Percentiles rank a stretch among this genome's conserved stretches.
phyloP scores from a whole-genome alignment of 2,888 invertebrate genomes.

The Cinara cedri region DNA sequence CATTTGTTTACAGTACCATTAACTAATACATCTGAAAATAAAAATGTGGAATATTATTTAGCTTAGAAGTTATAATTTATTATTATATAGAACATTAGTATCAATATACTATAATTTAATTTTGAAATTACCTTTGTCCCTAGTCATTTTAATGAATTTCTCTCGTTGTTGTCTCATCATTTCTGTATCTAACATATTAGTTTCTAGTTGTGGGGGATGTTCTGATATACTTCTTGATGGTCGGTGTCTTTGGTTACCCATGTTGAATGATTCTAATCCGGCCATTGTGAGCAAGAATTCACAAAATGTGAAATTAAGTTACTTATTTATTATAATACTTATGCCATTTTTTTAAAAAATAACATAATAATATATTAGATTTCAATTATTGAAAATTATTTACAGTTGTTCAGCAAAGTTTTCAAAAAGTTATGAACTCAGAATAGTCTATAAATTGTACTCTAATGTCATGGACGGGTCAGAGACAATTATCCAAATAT shows the following conservation, averaged over 20 bases:
- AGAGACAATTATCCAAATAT: too few relatives aligned
- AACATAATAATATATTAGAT: not conserved
- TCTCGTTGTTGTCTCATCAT: conserved; percentile 2
- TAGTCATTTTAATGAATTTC: conserved; percentile 24
- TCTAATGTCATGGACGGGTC: too few relatives aligned
- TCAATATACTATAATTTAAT: not conserved
- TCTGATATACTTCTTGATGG: conserved; percentile 44
- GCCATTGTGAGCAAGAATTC: conserved; percentile 22
- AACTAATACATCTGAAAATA: conserved; percentile 31
- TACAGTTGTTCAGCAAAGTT: not conserved
- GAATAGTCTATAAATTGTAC: too few relatives aligned
- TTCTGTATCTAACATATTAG: not conserved
- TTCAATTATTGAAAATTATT: not conserved
- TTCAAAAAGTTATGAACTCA: too few relatives aligned
- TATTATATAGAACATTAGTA: too few relatives aligned
- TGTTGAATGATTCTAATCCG: conserved; percentile 38
- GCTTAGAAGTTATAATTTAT: not conserved
- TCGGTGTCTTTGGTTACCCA: conserved; percentile 22
- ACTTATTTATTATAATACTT: not conserved
- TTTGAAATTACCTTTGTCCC: conserved; percentile 18
- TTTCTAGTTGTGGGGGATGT: not conserved
- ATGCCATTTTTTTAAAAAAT: not conserved
- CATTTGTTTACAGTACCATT: conserved; percentile 48
- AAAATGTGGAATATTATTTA: not conserved
- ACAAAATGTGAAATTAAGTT: not conserved